Conservation (phyloP, 2,888 invertebrate species). For the Gerris lacustris region DNA sequence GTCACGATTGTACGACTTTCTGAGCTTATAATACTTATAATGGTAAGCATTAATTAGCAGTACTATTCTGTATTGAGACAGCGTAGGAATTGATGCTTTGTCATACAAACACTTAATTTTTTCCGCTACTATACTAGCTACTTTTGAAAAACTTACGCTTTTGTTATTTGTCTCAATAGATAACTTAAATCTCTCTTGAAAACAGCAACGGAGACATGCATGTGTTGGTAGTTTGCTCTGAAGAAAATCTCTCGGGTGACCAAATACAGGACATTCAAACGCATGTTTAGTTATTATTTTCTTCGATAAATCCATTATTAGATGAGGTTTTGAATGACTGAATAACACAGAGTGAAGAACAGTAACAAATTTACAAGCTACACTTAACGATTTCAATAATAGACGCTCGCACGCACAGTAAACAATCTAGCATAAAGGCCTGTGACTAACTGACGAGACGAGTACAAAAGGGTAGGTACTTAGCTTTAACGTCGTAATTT, state of each 20-base stretch:
- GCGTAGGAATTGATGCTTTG: conserved; percentile 19
- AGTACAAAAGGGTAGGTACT: too few species aligned
- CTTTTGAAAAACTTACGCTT: conserved; percentile 14
- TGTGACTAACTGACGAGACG: too few species aligned
- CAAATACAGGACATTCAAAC: conserved; percentile 16
- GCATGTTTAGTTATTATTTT: conserved; percentile 16
- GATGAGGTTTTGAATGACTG: background rate
- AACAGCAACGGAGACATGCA: conserved; percentile 17
- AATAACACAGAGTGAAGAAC: too few species aligned
- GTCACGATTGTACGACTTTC: conserved; percentile 16
- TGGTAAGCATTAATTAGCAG: conserved; percentile 14
- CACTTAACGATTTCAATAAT: too few species aligned
- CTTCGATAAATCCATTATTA: background rate
- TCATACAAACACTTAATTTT: too few species aligned
- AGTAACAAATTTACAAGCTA: too few species aligned
- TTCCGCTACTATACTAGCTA: background rate
- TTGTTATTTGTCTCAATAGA: conserved; percentile 16
- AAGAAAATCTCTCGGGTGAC: conserved; percentile 16
- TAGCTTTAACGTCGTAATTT: too few species aligned
- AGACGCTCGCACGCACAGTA: too few species aligned
- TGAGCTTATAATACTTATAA: conserved; percentile 16
- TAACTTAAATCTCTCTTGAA: conserved; percentile 14
- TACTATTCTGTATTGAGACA: conserved; percentile 10
- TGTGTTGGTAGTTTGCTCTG: conserved; percentile 14
- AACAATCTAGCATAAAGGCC: too few species aligned